Evolutionary conservation across 2,797 vertebrate genomes (phyloP).

Genomic region (Neosilurus hyrtlii): DNA sequence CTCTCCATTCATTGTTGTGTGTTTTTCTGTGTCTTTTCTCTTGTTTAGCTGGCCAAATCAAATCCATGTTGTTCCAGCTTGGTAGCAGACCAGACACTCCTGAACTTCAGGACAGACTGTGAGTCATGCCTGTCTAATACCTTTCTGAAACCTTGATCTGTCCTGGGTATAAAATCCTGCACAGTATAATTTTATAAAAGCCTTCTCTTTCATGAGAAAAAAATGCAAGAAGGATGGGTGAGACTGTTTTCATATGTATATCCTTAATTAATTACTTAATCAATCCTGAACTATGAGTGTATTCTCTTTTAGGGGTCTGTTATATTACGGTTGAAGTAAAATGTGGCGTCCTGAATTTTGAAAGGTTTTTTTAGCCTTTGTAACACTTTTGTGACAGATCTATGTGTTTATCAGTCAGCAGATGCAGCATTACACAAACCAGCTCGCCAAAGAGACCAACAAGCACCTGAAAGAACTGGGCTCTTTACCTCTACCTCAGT

Average conservation of each 20-base stretch:
- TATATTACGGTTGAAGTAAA: neutral
- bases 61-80: constrained; percentile 85
- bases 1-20: neutral
- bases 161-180: neutral
- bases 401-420: constrained; percentile 75
- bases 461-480: constrained; percentile 86
- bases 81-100: constrained; percentile 84
- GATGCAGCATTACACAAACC: constrained; percentile 88
- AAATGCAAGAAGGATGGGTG: neutral
- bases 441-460: constrained; percentile 90
- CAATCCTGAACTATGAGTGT: neutral
- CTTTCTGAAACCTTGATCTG: neutral
- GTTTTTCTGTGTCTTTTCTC: neutral
- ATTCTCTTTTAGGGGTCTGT: neutral
- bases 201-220: neutral
- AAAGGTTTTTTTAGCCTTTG: neutral
- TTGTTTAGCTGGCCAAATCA: constrained; percentile 83
- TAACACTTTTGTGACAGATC: neutral
- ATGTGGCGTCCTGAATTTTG: neutral
- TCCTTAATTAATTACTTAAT: neutral
- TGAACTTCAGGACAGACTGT: constrained; percentile 87
- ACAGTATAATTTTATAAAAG: neutral
- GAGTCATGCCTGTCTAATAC: constrained; percentile 62
- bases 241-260: too few species aligned
- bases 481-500: constrained; percentile 76